Conservation (phyloP, 1,140 invertebrate species). For the Philotrypesis tridentata region DNA sequence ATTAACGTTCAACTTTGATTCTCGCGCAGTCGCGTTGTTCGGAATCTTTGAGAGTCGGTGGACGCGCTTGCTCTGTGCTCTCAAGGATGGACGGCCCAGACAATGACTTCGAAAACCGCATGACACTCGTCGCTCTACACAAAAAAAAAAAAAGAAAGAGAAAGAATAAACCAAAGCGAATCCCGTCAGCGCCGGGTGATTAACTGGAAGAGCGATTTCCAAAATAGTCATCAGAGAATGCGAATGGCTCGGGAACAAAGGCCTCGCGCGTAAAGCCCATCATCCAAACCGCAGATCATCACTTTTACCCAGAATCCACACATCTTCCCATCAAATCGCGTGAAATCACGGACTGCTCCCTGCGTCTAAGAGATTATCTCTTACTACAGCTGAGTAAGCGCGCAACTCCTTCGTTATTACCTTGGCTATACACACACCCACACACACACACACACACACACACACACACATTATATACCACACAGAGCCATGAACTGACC, state of each 20-base stretch:
- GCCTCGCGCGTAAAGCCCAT: background rate
- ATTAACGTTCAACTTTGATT: no score
- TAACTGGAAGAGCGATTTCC: background rate
- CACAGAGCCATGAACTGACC: background rate
- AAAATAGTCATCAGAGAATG: background rate
- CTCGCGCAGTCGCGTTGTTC: no score
- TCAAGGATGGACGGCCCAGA: no score
- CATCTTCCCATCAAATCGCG: background rate
- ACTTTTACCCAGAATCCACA: background rate
- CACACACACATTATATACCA: no score
- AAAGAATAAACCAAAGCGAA: no score
- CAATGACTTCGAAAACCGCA: no score
- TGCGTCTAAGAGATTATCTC: background rate
- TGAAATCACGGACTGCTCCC: slow-evolving; percentile 21
- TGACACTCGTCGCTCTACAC: background rate
- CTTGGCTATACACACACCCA: no score
- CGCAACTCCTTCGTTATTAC: background rate
- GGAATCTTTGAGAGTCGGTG: no score
- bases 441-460: background rate
- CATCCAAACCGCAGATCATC: background rate
- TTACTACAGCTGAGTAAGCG: background rate
- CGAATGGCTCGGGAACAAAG: background rate
- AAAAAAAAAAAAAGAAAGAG: no score
- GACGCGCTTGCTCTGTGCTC: no score
- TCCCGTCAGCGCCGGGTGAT: background rate